phyloP scores from a whole-genome alignment of 53 echinoderm and acorn worm species.

The Antedon mediterranea region DNA sequence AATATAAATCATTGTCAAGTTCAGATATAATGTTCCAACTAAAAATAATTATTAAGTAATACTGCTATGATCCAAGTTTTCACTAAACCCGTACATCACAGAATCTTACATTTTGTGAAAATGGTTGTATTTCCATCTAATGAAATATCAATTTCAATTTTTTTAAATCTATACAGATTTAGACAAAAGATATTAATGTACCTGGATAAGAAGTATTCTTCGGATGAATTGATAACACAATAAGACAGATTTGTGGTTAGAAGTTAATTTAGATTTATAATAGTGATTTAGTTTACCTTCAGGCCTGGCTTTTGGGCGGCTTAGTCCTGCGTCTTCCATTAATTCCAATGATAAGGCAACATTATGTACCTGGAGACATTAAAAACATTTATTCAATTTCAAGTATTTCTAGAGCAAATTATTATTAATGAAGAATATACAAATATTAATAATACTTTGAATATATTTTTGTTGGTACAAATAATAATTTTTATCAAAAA shows the following conservation, averaged over 20 bases:
- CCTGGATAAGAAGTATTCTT: neutral
- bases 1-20: too few species aligned
- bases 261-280: neutral
- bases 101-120: neutral
- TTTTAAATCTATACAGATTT: neutral
- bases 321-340: slow-evolving; percentile 94
- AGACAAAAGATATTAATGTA: neutral
- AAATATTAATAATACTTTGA: too few species aligned
- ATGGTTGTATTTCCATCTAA: neutral
- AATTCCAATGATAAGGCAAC: slow-evolving; percentile 82
- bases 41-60: too few species aligned
- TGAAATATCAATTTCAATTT: neutral
- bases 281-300: slow-evolving; percentile 50
- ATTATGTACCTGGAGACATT: slow-evolving; percentile 62
- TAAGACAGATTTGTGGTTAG: neutral
- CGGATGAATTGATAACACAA: neutral
- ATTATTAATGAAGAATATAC: too few species aligned
- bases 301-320: slow-evolving; percentile 87
- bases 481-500: too few species aligned
- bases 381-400: too few species aligned
- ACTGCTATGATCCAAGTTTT: too few species aligned
- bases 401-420: too few species aligned
- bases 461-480: too few species aligned
- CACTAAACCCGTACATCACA: neutral
- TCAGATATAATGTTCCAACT: too few species aligned